phyloP scores from a whole-genome alignment of 2,888 invertebrate genomes.

The Caprella mutica region DNA sequence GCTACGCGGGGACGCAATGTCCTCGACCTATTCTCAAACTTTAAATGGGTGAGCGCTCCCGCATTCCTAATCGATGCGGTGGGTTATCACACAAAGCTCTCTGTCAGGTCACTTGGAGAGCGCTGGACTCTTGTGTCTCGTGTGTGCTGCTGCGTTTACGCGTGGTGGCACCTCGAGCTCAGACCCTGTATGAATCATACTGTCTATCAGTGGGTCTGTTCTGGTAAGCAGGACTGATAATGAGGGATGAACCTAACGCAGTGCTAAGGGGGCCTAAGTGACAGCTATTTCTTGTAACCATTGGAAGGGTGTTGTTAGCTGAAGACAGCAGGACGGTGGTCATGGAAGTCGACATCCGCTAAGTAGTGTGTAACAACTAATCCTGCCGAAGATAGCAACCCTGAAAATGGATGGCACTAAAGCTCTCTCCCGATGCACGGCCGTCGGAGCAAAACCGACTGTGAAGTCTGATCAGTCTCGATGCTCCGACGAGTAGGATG shows the following conservation, averaged over 20 bases:
- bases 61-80: constrained; percentile 11
- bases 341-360: constrained; percentile 63
- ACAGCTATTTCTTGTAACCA: constrained; percentile 52
- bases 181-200: too few relatives aligned
- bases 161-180: too few relatives aligned
- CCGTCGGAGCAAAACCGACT: constrained; percentile 35
- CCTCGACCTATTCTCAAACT: constrained; percentile 66
- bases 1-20: constrained; percentile 57
- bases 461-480: constrained; percentile 36
- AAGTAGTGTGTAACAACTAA: constrained; percentile 53
- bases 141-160: too few relatives aligned
- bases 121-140: too few relatives aligned
- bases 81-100: constrained; percentile 35
- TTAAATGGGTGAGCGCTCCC: constrained; percentile 58
- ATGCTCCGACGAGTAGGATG: constrained; percentile 53
- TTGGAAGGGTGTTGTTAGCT: constrained; percentile 37
- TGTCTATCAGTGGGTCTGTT: constrained; percentile 62
- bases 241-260: constrained; percentile 64
- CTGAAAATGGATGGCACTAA: constrained; percentile 8
- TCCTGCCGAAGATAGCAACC: constrained; percentile 43
- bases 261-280: constrained; percentile 55
- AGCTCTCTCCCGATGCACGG: constrained; percentile 47
- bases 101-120: too few relatives aligned
- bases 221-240: constrained; percentile 69
- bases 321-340: constrained; percentile 42